Evolutionary conservation across 2,113 vertebrate genomes (phyloP), one percentile per base, ranked within the genome.

Genomic region (Dromaius novaehollandiae): DNA sequence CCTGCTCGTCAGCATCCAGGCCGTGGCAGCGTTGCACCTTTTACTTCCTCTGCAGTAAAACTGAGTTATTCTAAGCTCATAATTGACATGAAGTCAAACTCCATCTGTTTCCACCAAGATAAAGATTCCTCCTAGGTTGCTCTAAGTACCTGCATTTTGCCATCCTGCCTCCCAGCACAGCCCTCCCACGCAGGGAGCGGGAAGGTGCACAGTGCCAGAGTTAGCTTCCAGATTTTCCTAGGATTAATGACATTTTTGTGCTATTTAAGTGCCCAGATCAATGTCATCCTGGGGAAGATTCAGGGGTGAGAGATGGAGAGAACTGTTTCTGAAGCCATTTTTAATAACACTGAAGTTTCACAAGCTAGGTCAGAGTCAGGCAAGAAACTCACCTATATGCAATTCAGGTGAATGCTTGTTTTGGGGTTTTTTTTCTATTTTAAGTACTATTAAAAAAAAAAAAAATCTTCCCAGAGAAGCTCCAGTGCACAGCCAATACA

Each of bases 91-190:
- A 61, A 96, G 80, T 90, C 92, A 88, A 93, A 55, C 22, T 71
- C 93, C 91, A 93, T 90, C 96, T 92, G 92, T 42, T 96, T 51
- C 86, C 90, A 81, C 58, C 11, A 18, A 13, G 40, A 88, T 32
- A n/a, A 78, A 96, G 75, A 63, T 22, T 60, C 50, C 73, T 81
- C 76, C 13, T 79, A 88, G 86, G 64, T 36, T 0, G 2, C 71
- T 51, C 18, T 50, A 32, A 74, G 71, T 42, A 53, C 83, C 83
- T 75, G 80, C 0, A 34, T 30, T 9, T 4, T 9, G 50, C 89
- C 80, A 68, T 80, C 58, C 25, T 24, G 38, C 55, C 77, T 74
- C 25, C 26, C 73, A 34, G 30, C 28, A 58, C 71, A 34, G 86
- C 44, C 80, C 76, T 68, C 36, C 34, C 4, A 0, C 30, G 7